A percentile compares a stretch with the other conserved stretches of the same genome.
Evolutionary conservation across 1,140 invertebrate genomes (phyloP).

Genomic region (Samia ricini): DNA sequence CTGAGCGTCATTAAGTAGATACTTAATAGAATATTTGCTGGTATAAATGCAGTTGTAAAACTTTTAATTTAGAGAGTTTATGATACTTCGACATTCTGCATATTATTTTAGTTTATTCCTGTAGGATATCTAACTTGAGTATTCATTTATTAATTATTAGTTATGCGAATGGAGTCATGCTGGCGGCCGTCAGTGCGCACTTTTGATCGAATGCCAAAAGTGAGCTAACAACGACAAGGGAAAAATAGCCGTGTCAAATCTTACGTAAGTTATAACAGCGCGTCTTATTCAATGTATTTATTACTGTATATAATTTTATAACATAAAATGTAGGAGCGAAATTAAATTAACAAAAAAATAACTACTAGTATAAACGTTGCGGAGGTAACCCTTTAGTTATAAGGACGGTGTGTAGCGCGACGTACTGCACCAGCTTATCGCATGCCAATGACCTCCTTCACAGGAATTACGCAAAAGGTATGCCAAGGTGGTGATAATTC

Average conservation of each 20-base stretch:
- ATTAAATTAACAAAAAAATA: background rate
- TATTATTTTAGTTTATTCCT: background rate
- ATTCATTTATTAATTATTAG: background rate
- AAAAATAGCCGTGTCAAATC: slow-evolving; percentile 67
- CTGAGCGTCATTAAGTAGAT: too few relatives aligned
- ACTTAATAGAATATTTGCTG: too few relatives aligned
- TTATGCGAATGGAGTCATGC: background rate
- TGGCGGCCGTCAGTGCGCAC: background rate
- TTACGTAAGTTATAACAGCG: slow-evolving; percentile 52
- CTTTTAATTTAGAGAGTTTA: background rate
- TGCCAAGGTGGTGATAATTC: slow-evolving; percentile 62
- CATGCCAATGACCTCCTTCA: slow-evolving; percentile 54
- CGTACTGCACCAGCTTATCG: slow-evolving; percentile 15
- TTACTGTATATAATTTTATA: background rate
- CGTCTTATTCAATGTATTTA: slow-evolving; percentile 33
- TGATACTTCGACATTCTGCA: background rate
- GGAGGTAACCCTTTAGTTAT: background rate
- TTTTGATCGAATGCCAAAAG: slow-evolving; percentile 58
- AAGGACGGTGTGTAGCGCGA: background rate
- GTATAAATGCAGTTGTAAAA: background rate
- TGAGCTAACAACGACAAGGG: slow-evolving; percentile 57
- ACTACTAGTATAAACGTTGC: too few relatives aligned
- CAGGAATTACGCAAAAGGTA: slow-evolving; percentile 52
- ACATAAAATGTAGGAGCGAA: background rate
- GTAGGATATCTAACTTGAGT: background rate